A percentile compares a stretch with the other conserved stretches of the same genome.
Evolutionary conservation across 1,140 invertebrate genomes (phyloP).

Genomic region (Plutomurus gul): DNA sequence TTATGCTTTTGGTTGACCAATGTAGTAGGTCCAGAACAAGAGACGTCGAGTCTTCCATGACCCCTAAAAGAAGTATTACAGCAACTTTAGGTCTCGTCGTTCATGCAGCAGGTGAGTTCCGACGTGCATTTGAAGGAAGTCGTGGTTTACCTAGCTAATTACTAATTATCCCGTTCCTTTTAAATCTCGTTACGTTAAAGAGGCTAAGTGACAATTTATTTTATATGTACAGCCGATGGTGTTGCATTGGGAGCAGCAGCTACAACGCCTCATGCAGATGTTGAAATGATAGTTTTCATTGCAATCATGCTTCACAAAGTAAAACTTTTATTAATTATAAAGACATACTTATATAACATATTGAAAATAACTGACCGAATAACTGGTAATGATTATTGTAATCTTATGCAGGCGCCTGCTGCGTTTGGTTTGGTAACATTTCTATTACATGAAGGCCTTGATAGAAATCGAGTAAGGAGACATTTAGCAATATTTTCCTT

Average conservation of each 20-base stretch:
- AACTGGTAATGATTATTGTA: neutral
- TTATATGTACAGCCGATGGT: constrained; percentile 77
- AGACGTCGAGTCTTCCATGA: constrained; percentile 62
- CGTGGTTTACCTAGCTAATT: neutral
- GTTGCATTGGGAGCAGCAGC: constrained; percentile 95
- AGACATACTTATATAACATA: neutral
- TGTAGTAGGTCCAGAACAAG: constrained; percentile 62
- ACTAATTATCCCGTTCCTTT: too few relatives aligned
- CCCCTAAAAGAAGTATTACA: constrained; percentile 74
- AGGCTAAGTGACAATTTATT: neutral
- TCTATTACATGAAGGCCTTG: constrained; percentile 91
- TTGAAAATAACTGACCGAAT: neutral
- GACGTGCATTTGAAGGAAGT: neutral
- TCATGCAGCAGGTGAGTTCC: constrained; percentile 79
- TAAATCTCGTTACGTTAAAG: too few relatives aligned
- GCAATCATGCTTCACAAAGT: constrained; percentile 99
- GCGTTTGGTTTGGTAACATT: constrained; percentile 98
- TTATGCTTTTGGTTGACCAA: constrained; percentile 97
- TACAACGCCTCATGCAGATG: constrained; percentile 89
- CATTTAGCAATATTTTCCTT: constrained; percentile 94
- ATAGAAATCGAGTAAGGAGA: constrained; percentile 80
- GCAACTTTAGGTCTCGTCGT: constrained; percentile 95
- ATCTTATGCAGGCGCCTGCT: constrained; percentile 76
- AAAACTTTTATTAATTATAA: constrained; percentile 36
- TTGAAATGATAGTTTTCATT: constrained; percentile 96